These are phyloP conservation scores for Berghia stephanieae DNA, from an alignment of 1,140 invertebrate species.

Conservation along the genomic window DNA sequence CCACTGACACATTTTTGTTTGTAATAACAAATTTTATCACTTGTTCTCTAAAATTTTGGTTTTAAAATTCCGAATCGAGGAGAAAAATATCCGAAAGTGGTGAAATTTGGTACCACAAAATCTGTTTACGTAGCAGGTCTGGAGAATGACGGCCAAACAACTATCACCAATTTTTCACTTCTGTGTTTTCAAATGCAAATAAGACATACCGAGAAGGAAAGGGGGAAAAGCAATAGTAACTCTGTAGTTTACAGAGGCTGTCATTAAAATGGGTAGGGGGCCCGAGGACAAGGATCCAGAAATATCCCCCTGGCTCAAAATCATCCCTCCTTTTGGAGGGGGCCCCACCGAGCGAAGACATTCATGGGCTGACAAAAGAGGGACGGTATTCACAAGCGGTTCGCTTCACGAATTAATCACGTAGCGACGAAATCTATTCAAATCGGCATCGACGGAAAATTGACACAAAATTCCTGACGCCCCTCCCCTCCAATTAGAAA, in stretches of 20 bases:
- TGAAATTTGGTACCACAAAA: too few species aligned
- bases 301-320: constrained; percentile 24
- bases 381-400: constrained; percentile 19
- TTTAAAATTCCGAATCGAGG: too few species aligned
- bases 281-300: background rate
- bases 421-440: constrained; percentile 25
- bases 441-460: constrained; percentile 8
- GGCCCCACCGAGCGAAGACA: constrained; percentile 12
- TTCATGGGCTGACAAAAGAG: background rate
- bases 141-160: too few species aligned
- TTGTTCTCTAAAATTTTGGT: too few species aligned
- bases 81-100: too few species aligned
- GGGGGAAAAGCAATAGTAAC: too few species aligned
- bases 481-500: constrained; percentile 35
- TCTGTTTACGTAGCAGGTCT: too few species aligned
- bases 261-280: constrained; percentile 17
- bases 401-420: constrained; percentile 32
- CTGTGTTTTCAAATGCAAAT: too few species aligned
- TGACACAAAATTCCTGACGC: constrained; percentile 29
- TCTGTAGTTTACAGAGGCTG: background rate
- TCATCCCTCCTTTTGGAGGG: constrained; percentile 29
- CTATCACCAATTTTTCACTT: too few species aligned
- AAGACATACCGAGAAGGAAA: too few species aligned
- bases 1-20: too few species aligned
- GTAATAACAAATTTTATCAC: too few species aligned